Evolutionary conservation across 2,113 vertebrate genomes (phyloP), one percentile per base, ranked within the genome.

Genomic region (Oncorhynchus keta): DNA sequence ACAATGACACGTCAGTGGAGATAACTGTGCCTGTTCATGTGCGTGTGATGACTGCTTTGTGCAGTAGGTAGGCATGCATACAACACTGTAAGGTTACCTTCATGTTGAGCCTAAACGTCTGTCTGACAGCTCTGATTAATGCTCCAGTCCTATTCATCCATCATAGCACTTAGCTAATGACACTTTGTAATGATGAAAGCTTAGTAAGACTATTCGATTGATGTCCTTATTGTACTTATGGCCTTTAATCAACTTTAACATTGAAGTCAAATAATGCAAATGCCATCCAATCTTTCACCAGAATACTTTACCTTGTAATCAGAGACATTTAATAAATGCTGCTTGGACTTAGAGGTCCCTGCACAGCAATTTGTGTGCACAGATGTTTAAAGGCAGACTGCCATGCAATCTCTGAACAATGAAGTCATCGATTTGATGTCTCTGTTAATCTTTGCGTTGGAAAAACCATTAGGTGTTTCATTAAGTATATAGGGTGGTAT

Each of bases 31-130:
- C 55, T 57, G 55, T 57, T 57, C 20, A 14, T 20, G 20, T 57
- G 55, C 20, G 16, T 57, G 55, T 57, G 6, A 57, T 57, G 13
- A 57, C 55, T 20, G 18, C 55, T 57, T 3, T 57, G 35, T 76
- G 39, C 39, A 45, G 39, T 45, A 45, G 39, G 9, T 11, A 11
- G 39, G 39, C 39, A 45, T 45, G 9, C 39, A 11, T 45, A 81
- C 66, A 70, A 77, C 18, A 75, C 59, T 68, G 73, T 67, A 78
- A 6, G 7, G n/a, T 70, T 75, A 59, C 2, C 65, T 61, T 55
- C 45, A 67, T 71, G 55, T 48, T 72, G 20, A 3, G 5, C 28
- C 13, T 71, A 45, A 71, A 22, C 35, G 35, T 39, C 35, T 57
- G 28, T 65, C 18, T 73, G 48, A 7, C 24, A n/a, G 66, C 7